These are phyloP conservation scores for Leucoma salicis DNA, from an alignment of 2,888 invertebrate genomes.

Conservation along the genomic window DNA sequence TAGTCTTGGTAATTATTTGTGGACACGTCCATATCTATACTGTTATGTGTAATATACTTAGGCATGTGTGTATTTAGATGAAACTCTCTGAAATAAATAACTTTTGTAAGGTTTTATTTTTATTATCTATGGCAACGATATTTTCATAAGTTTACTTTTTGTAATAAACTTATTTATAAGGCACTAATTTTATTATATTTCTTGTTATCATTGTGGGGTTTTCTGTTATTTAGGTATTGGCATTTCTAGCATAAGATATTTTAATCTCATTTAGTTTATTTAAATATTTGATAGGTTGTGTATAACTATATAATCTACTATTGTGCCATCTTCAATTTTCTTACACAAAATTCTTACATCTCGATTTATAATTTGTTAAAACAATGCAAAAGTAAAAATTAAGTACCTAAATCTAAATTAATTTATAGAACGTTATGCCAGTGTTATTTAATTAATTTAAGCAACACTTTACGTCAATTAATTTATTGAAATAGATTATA, in stretches of 20 bases:
- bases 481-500: constrained; percentile 39
- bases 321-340: constrained; percentile 36
- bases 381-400: not conserved
- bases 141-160: constrained; percentile 10
- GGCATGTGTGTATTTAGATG: constrained; percentile 44
- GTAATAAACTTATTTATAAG: constrained; percentile 16
- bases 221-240: constrained; percentile 28
- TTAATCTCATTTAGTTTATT: constrained; percentile 32
- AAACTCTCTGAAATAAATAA: constrained; percentile 36
- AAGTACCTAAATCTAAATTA: not conserved
- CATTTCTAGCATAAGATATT: constrained; percentile 30
- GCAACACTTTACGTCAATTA: constrained; percentile 44
- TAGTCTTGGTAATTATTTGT: constrained; percentile 46
- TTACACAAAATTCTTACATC: not conserved
- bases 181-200: constrained; percentile 20
- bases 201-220: constrained; percentile 31
- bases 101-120: constrained; percentile 25
- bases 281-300: constrained; percentile 55
- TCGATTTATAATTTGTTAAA: not conserved
- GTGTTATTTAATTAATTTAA: constrained; percentile 32
- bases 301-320: constrained; percentile 44
- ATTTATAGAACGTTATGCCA: constrained; percentile 9
- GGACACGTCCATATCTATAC: constrained; percentile 61
- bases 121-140: constrained; percentile 8
- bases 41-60: constrained; percentile 49